Percentiles rank a stretch among this genome's conserved stretches.
These are phyloP conservation scores for Chlamydotis undulata DNA, from an alignment of 2,113 vertebrate genomes.

Conservation along the genomic window DNA sequence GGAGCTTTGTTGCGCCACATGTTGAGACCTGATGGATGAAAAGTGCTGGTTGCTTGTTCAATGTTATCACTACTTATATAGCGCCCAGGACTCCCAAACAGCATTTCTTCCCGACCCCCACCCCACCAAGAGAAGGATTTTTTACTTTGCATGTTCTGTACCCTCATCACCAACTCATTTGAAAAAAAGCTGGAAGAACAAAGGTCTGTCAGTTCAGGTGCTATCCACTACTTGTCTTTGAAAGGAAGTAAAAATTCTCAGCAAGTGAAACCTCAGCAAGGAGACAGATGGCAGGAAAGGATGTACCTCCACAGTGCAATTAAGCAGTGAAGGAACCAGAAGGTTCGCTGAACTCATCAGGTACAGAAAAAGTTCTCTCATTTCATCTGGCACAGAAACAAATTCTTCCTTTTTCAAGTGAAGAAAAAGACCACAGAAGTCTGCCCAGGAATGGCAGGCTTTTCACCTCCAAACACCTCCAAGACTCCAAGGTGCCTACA, in stretches of 20 bases:
- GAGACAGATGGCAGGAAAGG: background rate
- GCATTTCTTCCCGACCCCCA: background rate
- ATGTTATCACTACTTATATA: background rate
- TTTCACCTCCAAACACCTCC: background rate
- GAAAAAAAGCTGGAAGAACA: background rate
- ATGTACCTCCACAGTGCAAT: background rate
- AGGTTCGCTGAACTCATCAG: background rate
- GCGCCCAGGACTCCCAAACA: background rate
- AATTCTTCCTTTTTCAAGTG: background rate
- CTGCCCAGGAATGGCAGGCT: background rate
- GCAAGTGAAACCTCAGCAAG: background rate
- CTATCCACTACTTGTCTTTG: background rate
- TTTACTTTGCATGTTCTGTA: background rate
- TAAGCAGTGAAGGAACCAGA: background rate
- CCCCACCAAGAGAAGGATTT: background rate
- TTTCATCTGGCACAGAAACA: background rate
- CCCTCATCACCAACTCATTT: background rate
- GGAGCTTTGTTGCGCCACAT: background rate
- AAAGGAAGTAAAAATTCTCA: conserved; percentile 33
- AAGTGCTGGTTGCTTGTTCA: background rate
- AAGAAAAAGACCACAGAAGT: background rate
- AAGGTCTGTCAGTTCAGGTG: background rate
- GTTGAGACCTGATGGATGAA: background rate
- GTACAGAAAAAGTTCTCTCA: background rate
- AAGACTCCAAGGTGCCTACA: background rate